These are phyloP conservation scores for Rattus rattus DNA, from an alignment of 2,113 vertebrate genomes.

Conservation along the genomic window DNA sequence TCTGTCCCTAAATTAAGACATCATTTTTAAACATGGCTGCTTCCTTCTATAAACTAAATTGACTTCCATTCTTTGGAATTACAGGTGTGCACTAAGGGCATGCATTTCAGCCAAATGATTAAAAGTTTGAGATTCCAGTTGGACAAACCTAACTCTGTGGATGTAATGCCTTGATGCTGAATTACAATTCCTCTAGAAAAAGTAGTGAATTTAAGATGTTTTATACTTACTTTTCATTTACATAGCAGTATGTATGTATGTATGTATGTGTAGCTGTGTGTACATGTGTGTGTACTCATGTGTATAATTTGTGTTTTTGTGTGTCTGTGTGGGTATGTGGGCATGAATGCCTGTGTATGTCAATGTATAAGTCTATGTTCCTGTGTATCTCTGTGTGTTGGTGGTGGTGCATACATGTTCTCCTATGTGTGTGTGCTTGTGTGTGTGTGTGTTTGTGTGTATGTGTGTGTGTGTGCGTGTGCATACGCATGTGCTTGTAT, in stretches of 20 bases:
- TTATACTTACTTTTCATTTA: not conserved
- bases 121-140: too few species aligned
- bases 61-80: too few species aligned
- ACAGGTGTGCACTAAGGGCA: too few species aligned
- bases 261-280: not conserved
- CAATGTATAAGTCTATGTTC: not conserved
- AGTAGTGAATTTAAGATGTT: not conserved
- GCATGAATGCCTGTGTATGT: not conserved
- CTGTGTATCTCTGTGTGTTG: not conserved
- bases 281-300: not conserved
- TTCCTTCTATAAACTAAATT: too few species aligned
- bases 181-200: not conserved
- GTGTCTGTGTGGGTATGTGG: not conserved
- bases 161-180: too few species aligned
- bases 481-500: too few species aligned
- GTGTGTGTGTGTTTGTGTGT: not conserved
- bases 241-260: not conserved
- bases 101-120: too few species aligned
- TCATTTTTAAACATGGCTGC: too few species aligned
- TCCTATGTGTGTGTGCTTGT: not conserved
- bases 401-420: too few species aligned
- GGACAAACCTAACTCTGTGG: too few species aligned
- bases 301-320: not conserved
- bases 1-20: too few species aligned
- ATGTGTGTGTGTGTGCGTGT: accelerated